phyloP scores from a whole-genome alignment of 2,888 invertebrate species.

The Ernsta delagoae region DNA sequence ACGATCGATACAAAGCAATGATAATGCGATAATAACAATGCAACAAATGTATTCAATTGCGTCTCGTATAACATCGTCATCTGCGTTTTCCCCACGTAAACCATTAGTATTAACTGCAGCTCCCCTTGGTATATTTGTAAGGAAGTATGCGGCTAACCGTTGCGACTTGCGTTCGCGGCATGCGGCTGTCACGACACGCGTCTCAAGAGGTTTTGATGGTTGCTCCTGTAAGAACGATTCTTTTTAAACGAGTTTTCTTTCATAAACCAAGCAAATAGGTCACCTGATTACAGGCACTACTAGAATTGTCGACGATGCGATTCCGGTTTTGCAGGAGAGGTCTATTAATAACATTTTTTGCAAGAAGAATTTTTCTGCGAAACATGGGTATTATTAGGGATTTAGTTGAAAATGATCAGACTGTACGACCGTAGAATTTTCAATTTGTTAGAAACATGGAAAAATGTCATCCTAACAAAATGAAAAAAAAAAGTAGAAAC shows the following conservation, averaged over 20 bases:
- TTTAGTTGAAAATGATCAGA: too few species aligned
- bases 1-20: constrained; percentile 28
- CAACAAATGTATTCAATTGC: constrained; percentile 35
- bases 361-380: too few species aligned
- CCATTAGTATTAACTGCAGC: constrained; percentile 34
- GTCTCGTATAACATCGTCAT: constrained; percentile 25
- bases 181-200: background rate
- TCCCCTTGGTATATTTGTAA: constrained; percentile 16
- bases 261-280: constrained; percentile 2
- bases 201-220: background rate
- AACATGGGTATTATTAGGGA: too few species aligned
- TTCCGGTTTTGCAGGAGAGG: background rate
- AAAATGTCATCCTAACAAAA: too few species aligned
- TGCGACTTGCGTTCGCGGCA: constrained; percentile 10
- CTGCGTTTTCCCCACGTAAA: constrained; percentile 25
- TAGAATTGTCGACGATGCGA: background rate
- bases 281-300: background rate
- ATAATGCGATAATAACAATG: constrained; percentile 33
- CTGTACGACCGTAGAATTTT: too few species aligned
- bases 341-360: too few species aligned
- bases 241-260: background rate
- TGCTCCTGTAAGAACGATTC: background rate
- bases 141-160: constrained; percentile 2
- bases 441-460: too few species aligned
- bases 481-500: too few species aligned